These are phyloP conservation scores for Strongylocentrotus purpuratus DNA, from an alignment of 35 echinoderm and acorn worm genomes.

Conservation along the genomic window DNA sequence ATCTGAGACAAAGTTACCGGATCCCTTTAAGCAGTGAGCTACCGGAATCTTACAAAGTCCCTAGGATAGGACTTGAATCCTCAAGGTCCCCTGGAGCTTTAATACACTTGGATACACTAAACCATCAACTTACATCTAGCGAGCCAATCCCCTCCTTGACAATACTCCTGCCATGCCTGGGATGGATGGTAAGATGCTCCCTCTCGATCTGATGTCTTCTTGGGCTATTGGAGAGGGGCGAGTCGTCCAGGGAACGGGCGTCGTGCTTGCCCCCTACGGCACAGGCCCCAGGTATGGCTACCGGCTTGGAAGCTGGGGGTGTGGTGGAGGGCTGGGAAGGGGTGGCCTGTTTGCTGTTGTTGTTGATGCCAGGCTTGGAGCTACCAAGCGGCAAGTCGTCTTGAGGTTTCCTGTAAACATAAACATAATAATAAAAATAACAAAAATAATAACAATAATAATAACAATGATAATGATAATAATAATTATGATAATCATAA, in stretches of 20 bases:
- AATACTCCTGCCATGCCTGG: conserved; percentile 86
- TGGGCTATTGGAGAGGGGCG: conserved; percentile 66
- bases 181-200: conserved; percentile 94
- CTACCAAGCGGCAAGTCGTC: background rate
- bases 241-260: conserved; percentile 51
- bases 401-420: conserved; percentile 27
- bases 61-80: no score
- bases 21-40: no score
- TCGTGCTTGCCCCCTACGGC: conserved; percentile 28
- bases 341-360: conserved; percentile 54
- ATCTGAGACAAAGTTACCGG: no score
- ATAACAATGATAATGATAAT: no score
- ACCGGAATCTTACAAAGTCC: no score
- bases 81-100: no score
- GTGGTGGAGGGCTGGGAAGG: conserved; percentile 26
- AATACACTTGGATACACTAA: background rate
- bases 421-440: background rate
- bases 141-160: conserved; percentile 86
- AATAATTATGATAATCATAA: no score
- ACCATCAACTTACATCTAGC: conserved; percentile 75
- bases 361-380: conserved; percentile 53
- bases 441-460: no score
- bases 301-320: conserved; percentile 33
- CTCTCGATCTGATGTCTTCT: conserved; percentile 74
- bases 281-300: conserved; percentile 50